Conservation (phyloP, 2,888 invertebrate genomes). For the Chorisops tibialis region DNA sequence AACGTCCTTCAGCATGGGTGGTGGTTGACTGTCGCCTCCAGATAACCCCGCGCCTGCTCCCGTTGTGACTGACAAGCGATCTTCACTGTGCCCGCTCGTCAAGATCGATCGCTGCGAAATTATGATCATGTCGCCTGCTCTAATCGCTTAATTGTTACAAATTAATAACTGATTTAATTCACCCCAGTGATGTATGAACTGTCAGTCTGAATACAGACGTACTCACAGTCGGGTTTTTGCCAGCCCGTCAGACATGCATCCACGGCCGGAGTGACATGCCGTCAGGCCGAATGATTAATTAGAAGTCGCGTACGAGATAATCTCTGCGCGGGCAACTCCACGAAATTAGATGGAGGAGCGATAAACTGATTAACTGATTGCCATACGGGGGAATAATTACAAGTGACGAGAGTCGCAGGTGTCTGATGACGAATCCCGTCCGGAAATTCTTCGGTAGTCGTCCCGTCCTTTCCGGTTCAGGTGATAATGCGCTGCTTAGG, state of each 20-base stretch:
- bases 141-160: conserved; percentile 33
- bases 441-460: conserved; percentile 1
- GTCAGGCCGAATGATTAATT: conserved; percentile 28
- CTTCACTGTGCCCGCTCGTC: background rate
- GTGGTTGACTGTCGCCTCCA: too few species aligned
- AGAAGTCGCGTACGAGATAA: conserved; percentile 21
- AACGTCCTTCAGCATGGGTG: background rate
- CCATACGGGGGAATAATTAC: conserved; percentile 13
- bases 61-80: conserved; percentile 22
- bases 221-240: background rate
- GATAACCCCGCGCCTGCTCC: too few species aligned
- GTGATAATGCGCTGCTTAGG: background rate
- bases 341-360: background rate
- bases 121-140: conserved; percentile 27
- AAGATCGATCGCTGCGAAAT: conserved; percentile 21
- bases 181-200: conserved; percentile 26
- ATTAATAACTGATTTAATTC: conserved; percentile 31
- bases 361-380: conserved; percentile 25
- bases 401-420: background rate
- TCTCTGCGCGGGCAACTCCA: conserved; percentile 21
- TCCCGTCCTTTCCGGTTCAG: conserved; percentile 5
- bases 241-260: conserved; percentile 1
- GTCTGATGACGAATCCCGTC: background rate
- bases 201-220: conserved; percentile 29
- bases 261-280: conserved; percentile 14